phyloP scores from a whole-genome alignment of 2,888 invertebrate species.

The Orchestes rusci region DNA sequence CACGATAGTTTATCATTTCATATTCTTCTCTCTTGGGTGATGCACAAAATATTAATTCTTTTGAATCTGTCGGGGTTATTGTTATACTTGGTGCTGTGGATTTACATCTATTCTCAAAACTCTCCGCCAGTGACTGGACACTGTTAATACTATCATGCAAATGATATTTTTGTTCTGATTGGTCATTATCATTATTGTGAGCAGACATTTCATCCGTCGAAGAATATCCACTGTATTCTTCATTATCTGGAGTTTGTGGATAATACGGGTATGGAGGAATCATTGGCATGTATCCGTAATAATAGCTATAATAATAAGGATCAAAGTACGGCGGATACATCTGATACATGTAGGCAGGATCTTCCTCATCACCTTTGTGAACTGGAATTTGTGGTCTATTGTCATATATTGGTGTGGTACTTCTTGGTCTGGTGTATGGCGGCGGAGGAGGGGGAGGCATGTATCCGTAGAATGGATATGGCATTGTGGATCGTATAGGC shows the following conservation, averaged over 20 bases:
- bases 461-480: slow-evolving; percentile 36
- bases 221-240: slow-evolving; percentile 41
- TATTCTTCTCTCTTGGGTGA: slow-evolving; percentile 15
- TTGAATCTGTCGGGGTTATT: slow-evolving; percentile 26
- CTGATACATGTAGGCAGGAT: slow-evolving; percentile 17
- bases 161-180: slow-evolving; percentile 31
- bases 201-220: slow-evolving; percentile 42
- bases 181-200: slow-evolving; percentile 17
- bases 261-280: slow-evolving; percentile 35
- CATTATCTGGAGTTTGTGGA: slow-evolving; percentile 30
- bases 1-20: slow-evolving; percentile 1
- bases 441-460: slow-evolving; percentile 30
- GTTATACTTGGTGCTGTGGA: slow-evolving; percentile 26
- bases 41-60: slow-evolving; percentile 17
- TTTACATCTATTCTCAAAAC: slow-evolving; percentile 23
- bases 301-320: slow-evolving; percentile 38
- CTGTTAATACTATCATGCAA: slow-evolving; percentile 37
- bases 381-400: slow-evolving; percentile 18
- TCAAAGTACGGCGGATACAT: slow-evolving; percentile 38
- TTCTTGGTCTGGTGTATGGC: slow-evolving; percentile 17
- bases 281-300: slow-evolving; percentile 38
- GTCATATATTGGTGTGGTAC: slow-evolving; percentile 18
- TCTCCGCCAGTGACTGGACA: slow-evolving; percentile 29
- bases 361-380: slow-evolving; percentile 1
- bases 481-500: slow-evolving; percentile 24